Conservation (phyloP, 2,113 vertebrate genomes). For the Pelecanus crispus region DNA sequence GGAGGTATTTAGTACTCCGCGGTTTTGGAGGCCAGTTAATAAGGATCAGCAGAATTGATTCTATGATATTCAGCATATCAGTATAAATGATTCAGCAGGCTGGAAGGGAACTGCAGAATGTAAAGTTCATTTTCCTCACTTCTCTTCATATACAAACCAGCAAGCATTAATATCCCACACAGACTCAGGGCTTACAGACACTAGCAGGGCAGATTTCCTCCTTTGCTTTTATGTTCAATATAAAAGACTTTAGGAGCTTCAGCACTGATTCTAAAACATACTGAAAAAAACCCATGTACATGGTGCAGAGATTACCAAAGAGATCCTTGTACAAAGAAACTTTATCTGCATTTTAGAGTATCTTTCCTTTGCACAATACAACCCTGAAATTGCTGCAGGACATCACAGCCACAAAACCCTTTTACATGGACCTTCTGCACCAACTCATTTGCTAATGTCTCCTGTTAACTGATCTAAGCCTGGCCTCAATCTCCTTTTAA, state of each 20-base stretch:
- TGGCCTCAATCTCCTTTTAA: conserved; percentile 63
- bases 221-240: not conserved
- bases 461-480: conserved; percentile 14
- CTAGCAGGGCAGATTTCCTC: not conserved
- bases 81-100: too few species aligned
- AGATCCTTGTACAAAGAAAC: not conserved
- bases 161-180: not conserved
- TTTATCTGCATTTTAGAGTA: not conserved
- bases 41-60: not conserved
- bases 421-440: not conserved
- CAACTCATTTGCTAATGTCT: conserved; percentile 29
- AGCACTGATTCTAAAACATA: not conserved
- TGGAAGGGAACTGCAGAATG: not conserved
- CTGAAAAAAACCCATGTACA: not conserved
- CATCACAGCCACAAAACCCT: not conserved
- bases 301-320: not conserved
- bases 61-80: too few species aligned
- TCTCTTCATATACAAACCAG: not conserved
- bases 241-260: not conserved
- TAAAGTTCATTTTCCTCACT: not conserved
- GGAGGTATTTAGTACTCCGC: not conserved
- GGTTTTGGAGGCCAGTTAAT: not conserved
- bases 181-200: not conserved
- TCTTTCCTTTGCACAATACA: not conserved
- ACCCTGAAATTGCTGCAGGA: not conserved